Evolutionary conservation across 2,797 vertebrate species (phyloP).

Genomic region (Acrossocheilus wenchowensis): DNA sequence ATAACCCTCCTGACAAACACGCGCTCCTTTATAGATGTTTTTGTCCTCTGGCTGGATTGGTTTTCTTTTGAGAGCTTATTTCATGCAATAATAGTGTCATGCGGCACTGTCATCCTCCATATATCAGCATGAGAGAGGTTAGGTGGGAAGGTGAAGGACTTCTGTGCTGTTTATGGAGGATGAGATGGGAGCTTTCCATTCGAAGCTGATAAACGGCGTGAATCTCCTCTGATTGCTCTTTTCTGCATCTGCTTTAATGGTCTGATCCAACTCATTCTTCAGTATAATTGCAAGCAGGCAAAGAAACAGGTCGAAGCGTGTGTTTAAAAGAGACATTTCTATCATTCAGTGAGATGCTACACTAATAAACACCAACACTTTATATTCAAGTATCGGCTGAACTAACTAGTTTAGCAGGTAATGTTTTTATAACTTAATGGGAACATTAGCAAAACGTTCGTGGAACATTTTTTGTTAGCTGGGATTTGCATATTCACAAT

Average conservation of each 20-base stretch:
- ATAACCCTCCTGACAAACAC: constrained; percentile 21
- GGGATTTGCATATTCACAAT: background rate
- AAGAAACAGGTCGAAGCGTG: background rate
- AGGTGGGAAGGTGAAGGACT: constrained; percentile 12
- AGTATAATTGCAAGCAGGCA: background rate
- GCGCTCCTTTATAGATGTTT: constrained; percentile 9
- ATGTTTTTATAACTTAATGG: background rate
- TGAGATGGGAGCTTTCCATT: constrained; percentile 7
- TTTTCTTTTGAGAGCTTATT: constrained; percentile 65
- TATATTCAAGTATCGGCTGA: background rate
- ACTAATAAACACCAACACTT: background rate
- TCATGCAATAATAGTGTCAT: constrained; percentile 58
- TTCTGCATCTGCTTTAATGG: constrained; percentile 1
- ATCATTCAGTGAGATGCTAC: background rate
- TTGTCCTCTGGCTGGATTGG: constrained; percentile 59
- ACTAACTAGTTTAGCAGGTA: background rate
- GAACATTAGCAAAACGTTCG: background rate
- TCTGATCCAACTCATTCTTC: background rate
- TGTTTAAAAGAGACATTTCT: background rate
- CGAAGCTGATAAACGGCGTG: background rate
- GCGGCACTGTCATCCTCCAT: constrained; percentile 53
- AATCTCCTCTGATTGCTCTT: background rate
- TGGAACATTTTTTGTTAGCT: background rate
- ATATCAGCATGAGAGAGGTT: constrained; percentile 55
- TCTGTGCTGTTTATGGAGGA: background rate